Percentiles rank a stretch among this genome's conserved stretches.
phyloP scores from a whole-genome alignment of 1,140 invertebrate species.

The Geopemphigus sp. region DNA sequence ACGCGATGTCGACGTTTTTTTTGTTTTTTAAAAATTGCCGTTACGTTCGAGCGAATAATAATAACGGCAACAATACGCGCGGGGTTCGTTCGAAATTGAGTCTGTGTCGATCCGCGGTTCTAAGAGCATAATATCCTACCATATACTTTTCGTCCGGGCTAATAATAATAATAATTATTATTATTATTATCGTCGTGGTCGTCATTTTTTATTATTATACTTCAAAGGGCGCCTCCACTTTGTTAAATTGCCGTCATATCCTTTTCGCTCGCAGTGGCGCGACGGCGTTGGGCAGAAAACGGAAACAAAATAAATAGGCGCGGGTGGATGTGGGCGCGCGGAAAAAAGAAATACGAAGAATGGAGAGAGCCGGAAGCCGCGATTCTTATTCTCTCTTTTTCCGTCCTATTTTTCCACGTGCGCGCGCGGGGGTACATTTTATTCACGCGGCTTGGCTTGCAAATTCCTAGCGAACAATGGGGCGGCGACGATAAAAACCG shows the following conservation, averaged over 20 bases:
- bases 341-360: constrained; percentile 31
- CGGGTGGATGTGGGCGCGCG: background rate
- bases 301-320: background rate
- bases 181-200: constrained; percentile 1
- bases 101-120: background rate
- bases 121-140: background rate
- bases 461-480: constrained; percentile 46
- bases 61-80: no score
- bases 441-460: constrained; percentile 31
- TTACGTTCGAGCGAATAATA: no score
- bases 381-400: constrained; percentile 35
- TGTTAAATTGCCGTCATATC: constrained; percentile 44
- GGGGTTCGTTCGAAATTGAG: no score
- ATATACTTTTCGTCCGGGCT: background rate
- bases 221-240: constrained; percentile 30
- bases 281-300: background rate
- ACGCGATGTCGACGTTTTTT: no score
- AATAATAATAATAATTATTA: constrained; percentile 6
- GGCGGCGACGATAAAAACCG: constrained; percentile 27
- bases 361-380: constrained; percentile 44
- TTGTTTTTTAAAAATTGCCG: no score
- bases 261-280: no score
- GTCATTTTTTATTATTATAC: constrained; percentile 27
- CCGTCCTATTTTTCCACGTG: constrained; percentile 11
- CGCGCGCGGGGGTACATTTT: constrained; percentile 42